phyloP scores from a whole-genome alignment of 2,113 vertebrate genomes.

The Limnothrissa miodon region DNA sequence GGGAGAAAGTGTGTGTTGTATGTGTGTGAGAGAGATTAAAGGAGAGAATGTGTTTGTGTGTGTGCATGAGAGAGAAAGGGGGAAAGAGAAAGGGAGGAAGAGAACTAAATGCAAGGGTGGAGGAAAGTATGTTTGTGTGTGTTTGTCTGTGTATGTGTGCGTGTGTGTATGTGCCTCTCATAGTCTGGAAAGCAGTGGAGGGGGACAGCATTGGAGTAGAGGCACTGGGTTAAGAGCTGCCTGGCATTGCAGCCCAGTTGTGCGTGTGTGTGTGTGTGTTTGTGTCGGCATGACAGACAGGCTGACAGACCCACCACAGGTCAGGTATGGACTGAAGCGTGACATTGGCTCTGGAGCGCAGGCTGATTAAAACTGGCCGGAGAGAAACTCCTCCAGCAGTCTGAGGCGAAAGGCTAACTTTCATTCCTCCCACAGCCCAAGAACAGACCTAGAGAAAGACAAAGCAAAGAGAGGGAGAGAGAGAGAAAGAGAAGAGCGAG shows the following conservation, averaged over 20 bases:
- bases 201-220: too few species aligned
- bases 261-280: not conserved
- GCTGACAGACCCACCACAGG: not conserved
- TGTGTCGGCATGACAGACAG: not conserved
- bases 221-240: too few species aligned
- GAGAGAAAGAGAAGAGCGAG: not conserved
- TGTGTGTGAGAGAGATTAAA: too few species aligned
- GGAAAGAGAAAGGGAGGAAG: too few species aligned
- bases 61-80: too few species aligned
- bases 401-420: not conserved
- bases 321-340: conserved; percentile 22
- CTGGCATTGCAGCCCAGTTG: not conserved
- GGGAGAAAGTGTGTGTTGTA: too few species aligned
- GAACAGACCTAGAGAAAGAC: not conserved
- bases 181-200: too few species aligned
- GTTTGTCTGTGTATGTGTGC: too few species aligned
- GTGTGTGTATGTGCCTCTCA: too few species aligned
- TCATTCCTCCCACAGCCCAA: not conserved
- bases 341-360: conserved; percentile 37
- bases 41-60: too few species aligned
- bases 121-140: too few species aligned
- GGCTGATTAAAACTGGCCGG: conserved; percentile 29
- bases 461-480: not conserved
- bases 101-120: too few species aligned
- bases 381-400: conserved; percentile 4